Conservation (phyloP, 2,888 invertebrate genomes). For the Eremobia ochroleuca region DNA sequence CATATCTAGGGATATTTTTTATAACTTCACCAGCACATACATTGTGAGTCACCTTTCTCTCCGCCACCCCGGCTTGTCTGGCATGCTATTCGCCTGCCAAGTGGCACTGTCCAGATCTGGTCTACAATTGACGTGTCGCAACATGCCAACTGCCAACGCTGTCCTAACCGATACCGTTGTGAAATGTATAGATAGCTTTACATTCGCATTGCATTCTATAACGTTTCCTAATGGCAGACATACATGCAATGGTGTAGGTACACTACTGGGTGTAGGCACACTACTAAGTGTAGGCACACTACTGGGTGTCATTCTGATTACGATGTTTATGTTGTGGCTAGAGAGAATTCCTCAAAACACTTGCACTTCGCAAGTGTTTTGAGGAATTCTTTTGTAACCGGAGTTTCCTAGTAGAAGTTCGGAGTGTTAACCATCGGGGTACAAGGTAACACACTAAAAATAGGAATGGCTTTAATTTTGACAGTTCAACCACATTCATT, state of each 20-base stretch:
- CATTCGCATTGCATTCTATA: background rate
- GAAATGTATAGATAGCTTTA: slow-evolving; percentile 24
- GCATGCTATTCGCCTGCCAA: slow-evolving; percentile 34
- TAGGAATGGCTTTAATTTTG: no score
- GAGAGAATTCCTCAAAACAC: no score
- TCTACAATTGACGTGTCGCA: slow-evolving; percentile 7
- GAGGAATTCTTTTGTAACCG: background rate
- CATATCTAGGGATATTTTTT: background rate
- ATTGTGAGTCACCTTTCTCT: slow-evolving; percentile 3
- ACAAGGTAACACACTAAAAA: no score
- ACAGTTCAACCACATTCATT: no score
- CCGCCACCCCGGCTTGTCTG: background rate
- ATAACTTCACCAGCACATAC: background rate
- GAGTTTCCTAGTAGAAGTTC: background rate
- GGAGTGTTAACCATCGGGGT: background rate
- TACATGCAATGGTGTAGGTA: slow-evolving; percentile 2
- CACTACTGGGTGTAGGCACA: no score
- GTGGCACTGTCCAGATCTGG: slow-evolving; percentile 16
- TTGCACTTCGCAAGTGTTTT: background rate
- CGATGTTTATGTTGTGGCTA: no score
- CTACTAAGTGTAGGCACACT: no score
- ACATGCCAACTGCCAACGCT: slow-evolving; percentile 15
- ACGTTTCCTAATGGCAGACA: background rate
- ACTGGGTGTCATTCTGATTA: background rate
- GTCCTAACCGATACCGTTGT: slow-evolving; percentile 25